These are phyloP conservation scores for Pararge aegeria DNA, from an alignment of 1,140 invertebrate genomes.

Conservation along the genomic window DNA sequence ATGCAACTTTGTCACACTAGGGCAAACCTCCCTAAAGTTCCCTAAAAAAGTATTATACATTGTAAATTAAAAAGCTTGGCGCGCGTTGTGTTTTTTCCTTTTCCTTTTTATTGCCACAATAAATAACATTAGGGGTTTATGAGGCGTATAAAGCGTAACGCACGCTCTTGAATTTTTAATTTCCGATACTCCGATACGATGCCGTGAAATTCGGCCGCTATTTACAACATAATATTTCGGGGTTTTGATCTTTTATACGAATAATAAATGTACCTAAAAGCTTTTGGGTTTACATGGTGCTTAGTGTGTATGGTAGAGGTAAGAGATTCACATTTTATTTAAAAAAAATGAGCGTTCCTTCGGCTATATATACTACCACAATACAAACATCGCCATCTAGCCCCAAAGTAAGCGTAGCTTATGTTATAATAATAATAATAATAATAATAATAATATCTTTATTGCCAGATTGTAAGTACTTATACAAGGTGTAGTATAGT, in stretches of 20 bases:
- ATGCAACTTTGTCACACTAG: not conserved
- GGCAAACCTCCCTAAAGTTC: not conserved
- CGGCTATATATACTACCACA: too few species aligned
- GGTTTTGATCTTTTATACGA: not conserved
- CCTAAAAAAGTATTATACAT: not conserved
- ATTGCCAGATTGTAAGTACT: too few species aligned
- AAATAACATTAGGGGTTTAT: slow-evolving; percentile 13
- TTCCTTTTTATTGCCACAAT: slow-evolving; percentile 5
- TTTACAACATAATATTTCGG: not conserved
- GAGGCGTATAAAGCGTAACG: slow-evolving; percentile 11
- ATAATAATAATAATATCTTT: too few species aligned
- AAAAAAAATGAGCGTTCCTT: too few species aligned
- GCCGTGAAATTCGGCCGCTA: not conserved
- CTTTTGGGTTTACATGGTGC: too few species aligned
- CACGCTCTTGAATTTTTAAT: slow-evolving; percentile 10
- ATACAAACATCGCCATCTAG: too few species aligned
- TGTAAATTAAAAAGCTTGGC: slow-evolving; percentile 10
- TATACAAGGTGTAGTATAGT: too few species aligned
- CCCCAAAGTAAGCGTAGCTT: too few species aligned
- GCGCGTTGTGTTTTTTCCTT: slow-evolving; percentile 3
- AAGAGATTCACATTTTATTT: too few species aligned
- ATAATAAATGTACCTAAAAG: too few species aligned
- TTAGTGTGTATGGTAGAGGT: too few species aligned
- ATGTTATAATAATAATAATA: too few species aligned
- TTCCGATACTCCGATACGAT: slow-evolving; percentile 10